These are phyloP conservation scores for Paramuricea clavata DNA, from an alignment of 92 coral and sea anemone genomes.

Conservation along the genomic window DNA sequence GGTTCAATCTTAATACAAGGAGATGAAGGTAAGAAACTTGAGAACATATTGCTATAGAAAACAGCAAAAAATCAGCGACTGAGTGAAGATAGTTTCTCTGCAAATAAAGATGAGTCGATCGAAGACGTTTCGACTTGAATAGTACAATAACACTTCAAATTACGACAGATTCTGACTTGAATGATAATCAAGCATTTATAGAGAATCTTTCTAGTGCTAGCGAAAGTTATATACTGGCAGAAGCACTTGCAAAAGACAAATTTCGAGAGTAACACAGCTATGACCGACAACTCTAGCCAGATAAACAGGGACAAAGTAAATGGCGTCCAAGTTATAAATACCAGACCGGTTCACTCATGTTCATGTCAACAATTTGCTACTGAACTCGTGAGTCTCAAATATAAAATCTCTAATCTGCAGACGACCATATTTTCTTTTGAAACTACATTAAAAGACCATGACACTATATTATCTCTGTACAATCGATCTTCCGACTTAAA, in stretches of 20 bases:
- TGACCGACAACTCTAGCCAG: no score
- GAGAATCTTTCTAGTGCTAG: no score
- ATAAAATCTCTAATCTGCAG: neutral
- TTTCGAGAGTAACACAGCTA: no score
- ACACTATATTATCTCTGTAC: neutral
- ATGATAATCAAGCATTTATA: no score
- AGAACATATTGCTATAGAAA: neutral
- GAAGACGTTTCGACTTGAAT: no score
- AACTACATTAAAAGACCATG: no score
- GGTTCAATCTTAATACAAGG: slow-evolving; percentile 3
- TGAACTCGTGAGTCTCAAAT: neutral
- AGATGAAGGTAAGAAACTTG: neutral
- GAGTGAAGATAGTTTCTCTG: no score
- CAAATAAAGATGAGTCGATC: neutral
- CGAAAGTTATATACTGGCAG: no score
- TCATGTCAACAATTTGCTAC: neutral
- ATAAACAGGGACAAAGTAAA: neutral
- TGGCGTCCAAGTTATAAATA: neutral
- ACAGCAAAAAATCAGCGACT: neutral
- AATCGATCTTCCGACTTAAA: neutral
- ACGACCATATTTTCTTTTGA: neutral
- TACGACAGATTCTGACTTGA: no score
- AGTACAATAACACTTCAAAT: no score
- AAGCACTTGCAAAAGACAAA: no score
- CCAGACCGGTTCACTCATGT: neutral